A percentile compares a stretch with the other conserved stretches of the same genome.
Evolutionary conservation across 2,888 invertebrate genomes (phyloP).

Genomic region (Oxytorus armatus): DNA sequence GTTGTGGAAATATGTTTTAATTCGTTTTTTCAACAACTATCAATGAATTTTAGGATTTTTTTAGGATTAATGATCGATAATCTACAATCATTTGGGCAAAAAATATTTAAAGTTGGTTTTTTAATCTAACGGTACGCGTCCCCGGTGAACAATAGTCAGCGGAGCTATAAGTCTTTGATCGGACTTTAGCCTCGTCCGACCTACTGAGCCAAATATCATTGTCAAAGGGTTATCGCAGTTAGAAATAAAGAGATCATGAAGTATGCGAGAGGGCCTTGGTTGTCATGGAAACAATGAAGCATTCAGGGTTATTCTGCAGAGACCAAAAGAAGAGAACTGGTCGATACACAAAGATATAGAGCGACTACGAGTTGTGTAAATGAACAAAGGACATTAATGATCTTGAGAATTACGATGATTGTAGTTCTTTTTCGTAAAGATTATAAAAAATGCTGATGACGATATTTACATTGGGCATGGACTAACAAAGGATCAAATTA

Average conservation of each 20-base stretch:
- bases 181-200: constrained; percentile 47
- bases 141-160: no score
- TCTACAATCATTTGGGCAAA: no score
- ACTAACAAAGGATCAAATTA: constrained; percentile 38
- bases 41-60: no score
- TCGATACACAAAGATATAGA: background rate
- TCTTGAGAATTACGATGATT: background rate
- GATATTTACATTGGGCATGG: background rate
- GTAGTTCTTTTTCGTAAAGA: background rate
- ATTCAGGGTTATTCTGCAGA: constrained; percentile 20
- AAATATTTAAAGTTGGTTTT: no score
- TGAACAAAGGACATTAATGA: background rate
- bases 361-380: constrained; percentile 4
- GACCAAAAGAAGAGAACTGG: constrained; percentile 7
- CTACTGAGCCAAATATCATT: constrained; percentile 31
- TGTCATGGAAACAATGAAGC: constrained; percentile 60
- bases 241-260: background rate
- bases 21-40: no score
- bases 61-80: no score
- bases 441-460: constrained; percentile 1
- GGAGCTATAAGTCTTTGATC: constrained; percentile 15
- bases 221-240: constrained; percentile 22
- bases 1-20: no score
- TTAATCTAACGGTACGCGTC: no score
- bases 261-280: constrained; percentile 28